Conservation (phyloP, 2,888 invertebrate genomes). For the Morpho achilles region DNA sequence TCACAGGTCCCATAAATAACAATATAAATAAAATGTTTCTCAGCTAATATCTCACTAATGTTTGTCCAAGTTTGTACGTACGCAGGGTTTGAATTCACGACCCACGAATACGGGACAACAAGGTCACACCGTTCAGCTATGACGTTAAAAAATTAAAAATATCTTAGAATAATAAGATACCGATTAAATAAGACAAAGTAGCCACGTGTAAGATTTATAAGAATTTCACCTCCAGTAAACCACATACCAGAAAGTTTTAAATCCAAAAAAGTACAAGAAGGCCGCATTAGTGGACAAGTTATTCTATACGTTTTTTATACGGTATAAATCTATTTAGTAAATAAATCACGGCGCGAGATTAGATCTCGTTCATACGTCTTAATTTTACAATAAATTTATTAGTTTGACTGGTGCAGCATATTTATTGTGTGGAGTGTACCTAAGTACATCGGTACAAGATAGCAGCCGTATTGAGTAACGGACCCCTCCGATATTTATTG, state of each 20-base stretch:
- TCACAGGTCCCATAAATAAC: too few relatives aligned
- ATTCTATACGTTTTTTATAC: slow-evolving; percentile 37
- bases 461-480: slow-evolving; percentile 65
- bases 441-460: slow-evolving; percentile 68
- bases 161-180: too few relatives aligned
- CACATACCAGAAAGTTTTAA: not conserved
- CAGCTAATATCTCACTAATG: too few relatives aligned
- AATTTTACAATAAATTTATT: slow-evolving; percentile 73
- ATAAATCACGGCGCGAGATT: slow-evolving; percentile 69
- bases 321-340: slow-evolving; percentile 64
- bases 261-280: slow-evolving; percentile 11
- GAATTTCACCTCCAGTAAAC: too few relatives aligned
- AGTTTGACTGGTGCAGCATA: slow-evolving; percentile 40
- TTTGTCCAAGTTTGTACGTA: too few relatives aligned
- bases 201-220: too few relatives aligned
- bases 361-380: slow-evolving; percentile 72
- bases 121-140: too few relatives aligned
- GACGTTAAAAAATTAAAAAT: too few relatives aligned
- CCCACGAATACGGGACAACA: too few relatives aligned
- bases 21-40: too few relatives aligned
- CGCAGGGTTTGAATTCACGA: too few relatives aligned
- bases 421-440: slow-evolving; percentile 65
- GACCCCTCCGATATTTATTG: slow-evolving; percentile 50
- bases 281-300: slow-evolving; percentile 35
- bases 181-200: too few relatives aligned